phyloP scores from a whole-genome alignment of 2,888 invertebrate species.

The Trachelus stipa region DNA sequence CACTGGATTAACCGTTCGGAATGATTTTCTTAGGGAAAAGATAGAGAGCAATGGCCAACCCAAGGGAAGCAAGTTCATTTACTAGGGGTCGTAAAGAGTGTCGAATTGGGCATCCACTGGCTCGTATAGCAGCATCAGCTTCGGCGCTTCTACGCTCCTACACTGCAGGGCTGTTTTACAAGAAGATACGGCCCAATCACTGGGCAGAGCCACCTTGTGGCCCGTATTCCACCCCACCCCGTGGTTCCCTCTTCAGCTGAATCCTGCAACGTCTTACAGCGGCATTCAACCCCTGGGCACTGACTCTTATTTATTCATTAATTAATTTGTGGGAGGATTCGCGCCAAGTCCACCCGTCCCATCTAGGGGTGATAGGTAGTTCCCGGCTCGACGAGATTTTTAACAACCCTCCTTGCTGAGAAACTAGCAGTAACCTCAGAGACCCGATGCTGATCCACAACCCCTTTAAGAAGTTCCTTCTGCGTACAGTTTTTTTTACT shows the following conservation, averaged over 20 bases:
- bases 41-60: constrained; percentile 1
- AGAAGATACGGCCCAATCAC: constrained; percentile 43
- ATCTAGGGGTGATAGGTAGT: not conserved
- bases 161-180: constrained; percentile 33
- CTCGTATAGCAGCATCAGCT: constrained; percentile 38
- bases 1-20: not conserved
- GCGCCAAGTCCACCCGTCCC: not conserved
- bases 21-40: constrained; percentile 1
- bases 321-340: constrained; percentile 27
- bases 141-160: constrained; percentile 10
- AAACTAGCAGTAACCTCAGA: not conserved
- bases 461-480: not conserved
- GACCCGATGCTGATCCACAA: not conserved
- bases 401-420: constrained; percentile 8
- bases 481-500: not conserved
- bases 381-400: constrained; percentile 11
- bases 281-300: constrained; percentile 9
- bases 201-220: constrained; percentile 21
- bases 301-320: constrained; percentile 26
- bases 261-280: constrained; percentile 2
- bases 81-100: constrained; percentile 36
- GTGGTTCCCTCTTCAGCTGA: not conserved
- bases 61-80: constrained; percentile 31
- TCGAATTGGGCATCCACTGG: constrained; percentile 32
- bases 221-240: not conserved